Percentiles rank a stretch among this genome's conserved stretches.
phyloP scores from a whole-genome alignment of 2,888 invertebrate species.

The Ypsolopha scabrella region DNA sequence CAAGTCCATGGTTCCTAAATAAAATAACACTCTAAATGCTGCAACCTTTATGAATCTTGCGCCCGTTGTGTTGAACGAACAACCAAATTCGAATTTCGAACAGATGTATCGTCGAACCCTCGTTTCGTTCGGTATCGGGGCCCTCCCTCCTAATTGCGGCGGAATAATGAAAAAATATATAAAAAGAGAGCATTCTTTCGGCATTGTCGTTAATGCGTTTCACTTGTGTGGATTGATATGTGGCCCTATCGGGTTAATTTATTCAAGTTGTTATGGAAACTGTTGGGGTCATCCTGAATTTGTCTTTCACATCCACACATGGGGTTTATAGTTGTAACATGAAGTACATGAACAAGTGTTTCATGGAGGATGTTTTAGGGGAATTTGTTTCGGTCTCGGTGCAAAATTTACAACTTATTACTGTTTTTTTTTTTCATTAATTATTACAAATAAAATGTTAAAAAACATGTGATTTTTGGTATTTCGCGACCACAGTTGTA shows the following conservation, averaged over 20 bases:
- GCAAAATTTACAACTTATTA: too few species aligned
- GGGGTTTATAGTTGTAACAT: too few species aligned
- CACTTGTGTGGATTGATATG: slow-evolving; percentile 10
- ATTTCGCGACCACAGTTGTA: too few species aligned
- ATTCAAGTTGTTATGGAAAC: slow-evolving; percentile 5
- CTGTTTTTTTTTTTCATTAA: too few species aligned
- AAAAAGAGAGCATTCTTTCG: slow-evolving; percentile 9
- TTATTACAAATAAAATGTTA: too few species aligned
- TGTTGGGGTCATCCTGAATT: neutral
- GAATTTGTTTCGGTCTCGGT: too few species aligned
- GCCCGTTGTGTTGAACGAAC: too few species aligned
- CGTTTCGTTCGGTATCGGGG: slow-evolving; percentile 7
- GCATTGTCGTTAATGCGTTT: slow-evolving; percentile 12
- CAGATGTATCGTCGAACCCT: slow-evolving; percentile 14
- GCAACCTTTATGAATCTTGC: neutral
- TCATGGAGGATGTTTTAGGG: too few species aligned
- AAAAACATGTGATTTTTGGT: too few species aligned
- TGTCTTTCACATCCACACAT: too few species aligned
- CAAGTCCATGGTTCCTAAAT: neutral
- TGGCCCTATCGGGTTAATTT: slow-evolving; percentile 7
- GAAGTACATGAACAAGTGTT: too few species aligned
- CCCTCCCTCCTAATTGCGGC: slow-evolving; percentile 12
- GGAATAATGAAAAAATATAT: slow-evolving; percentile 6
- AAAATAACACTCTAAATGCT: neutral
- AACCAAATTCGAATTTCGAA: neutral